Evolutionary conservation across 2,113 vertebrate genomes (phyloP).

Genomic region (Colossoma macropomum): DNA sequence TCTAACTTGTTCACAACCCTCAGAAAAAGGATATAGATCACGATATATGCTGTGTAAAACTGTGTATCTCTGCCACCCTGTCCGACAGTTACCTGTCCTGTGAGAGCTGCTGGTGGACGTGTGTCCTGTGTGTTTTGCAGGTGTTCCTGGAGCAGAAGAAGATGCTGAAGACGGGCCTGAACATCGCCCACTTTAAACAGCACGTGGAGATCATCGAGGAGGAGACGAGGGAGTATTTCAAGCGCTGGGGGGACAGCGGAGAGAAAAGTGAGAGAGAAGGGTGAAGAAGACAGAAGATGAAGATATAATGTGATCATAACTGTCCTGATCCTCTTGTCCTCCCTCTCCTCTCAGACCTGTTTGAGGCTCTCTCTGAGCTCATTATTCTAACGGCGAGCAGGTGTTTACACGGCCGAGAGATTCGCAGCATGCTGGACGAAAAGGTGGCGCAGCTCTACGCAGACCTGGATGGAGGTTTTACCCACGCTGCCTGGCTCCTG

Average conservation of each 20-base stretch:
- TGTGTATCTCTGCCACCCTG: too few species aligned
- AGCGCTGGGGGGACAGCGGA: slow-evolving; percentile 92
- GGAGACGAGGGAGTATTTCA: slow-evolving; percentile 91
- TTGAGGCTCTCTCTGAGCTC: slow-evolving; percentile 93
- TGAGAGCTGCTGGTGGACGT: too few species aligned
- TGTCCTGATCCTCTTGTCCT: neutral
- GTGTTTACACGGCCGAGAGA: slow-evolving; percentile 94
- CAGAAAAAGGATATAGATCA: too few species aligned
- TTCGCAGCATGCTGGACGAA: slow-evolving; percentile 86
- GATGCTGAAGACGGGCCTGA: slow-evolving; percentile 94
- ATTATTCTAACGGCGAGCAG: slow-evolving; percentile 97
- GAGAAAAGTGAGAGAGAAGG: slow-evolving; percentile 85
- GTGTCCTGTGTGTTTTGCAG: slow-evolving; percentile 65
- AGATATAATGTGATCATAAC: too few species aligned
- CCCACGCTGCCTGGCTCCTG: slow-evolving; percentile 92
- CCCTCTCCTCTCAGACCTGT: slow-evolving; percentile 83
- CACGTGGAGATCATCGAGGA: slow-evolving; percentile 90
- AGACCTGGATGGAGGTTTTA: slow-evolving; percentile 94
- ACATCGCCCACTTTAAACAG: slow-evolving; percentile 88
- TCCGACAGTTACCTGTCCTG: too few species aligned
- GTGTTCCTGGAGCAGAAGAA: slow-evolving; percentile 98
- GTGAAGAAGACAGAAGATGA: neutral
- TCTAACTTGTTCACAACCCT: too few species aligned
- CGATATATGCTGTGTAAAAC: too few species aligned
- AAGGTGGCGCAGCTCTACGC: slow-evolving; percentile 92